A percentile compares a stretch with the other conserved stretches of the same genome.
phyloP scores from a whole-genome alignment of 2,113 vertebrate species.

The Chroicocephalus ridibundus region DNA sequence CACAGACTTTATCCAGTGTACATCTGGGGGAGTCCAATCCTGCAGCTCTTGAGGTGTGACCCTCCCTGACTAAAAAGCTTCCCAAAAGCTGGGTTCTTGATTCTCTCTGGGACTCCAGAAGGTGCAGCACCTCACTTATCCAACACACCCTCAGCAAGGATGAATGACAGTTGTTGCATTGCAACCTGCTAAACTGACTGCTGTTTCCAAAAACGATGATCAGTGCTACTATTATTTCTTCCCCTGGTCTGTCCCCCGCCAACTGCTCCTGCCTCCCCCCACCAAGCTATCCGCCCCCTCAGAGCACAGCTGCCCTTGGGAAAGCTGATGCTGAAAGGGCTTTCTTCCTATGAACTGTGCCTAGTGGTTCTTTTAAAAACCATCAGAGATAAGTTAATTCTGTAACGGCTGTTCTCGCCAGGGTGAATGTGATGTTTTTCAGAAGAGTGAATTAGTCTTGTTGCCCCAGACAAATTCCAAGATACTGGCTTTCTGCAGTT shows the following conservation, averaged over 20 bases:
- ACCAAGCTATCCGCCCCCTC: neutral
- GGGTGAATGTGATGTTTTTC: neutral
- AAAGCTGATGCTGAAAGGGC: neutral
- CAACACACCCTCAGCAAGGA: neutral
- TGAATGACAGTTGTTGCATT: neutral
- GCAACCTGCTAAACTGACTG: neutral
- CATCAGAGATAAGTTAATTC: neutral
- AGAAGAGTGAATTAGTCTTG: neutral
- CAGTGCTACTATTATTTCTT: neutral
- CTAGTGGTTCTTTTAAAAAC: neutral
- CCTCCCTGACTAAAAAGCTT: neutral
- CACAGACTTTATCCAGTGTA: neutral
- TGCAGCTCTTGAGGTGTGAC: neutral
- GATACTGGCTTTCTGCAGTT: neutral
- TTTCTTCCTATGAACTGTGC: neutral
- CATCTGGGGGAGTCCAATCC: neutral
- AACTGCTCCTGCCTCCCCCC: neutral
- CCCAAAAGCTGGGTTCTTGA: neutral
- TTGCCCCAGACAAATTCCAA: neutral
- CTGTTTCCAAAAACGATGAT: neutral
- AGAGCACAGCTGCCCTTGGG: neutral
- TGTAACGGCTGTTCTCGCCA: neutral
- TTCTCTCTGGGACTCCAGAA: neutral
- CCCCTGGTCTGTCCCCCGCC: neutral
- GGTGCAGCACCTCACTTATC: neutral